Percentiles rank a stretch among this genome's conserved stretches.
These are phyloP conservation scores for Montipora efflorescens DNA, from an alignment of 64 coral and sea anemone species.

Conservation along the genomic window DNA sequence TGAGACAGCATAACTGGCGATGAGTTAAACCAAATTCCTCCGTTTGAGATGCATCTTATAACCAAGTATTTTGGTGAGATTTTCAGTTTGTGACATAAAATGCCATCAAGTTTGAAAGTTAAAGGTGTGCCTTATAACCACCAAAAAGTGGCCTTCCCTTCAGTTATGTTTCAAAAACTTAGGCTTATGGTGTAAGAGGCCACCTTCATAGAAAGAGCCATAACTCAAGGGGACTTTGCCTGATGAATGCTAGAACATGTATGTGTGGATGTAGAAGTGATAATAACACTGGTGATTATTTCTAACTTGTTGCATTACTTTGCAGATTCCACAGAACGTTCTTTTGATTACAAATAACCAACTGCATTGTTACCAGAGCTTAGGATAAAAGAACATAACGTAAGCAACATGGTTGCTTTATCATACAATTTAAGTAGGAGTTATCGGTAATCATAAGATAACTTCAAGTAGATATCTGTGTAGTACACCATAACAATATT, in stretches of 20 bases:
- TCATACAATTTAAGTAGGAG: not conserved
- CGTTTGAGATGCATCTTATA: no score
- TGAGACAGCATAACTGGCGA: no score
- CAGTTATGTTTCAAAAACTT: not conserved
- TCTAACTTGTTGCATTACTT: not conserved
- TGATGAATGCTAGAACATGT: no score
- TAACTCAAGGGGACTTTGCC: no score
- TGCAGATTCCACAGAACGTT: conserved; percentile 34
- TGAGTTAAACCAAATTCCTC: no score
- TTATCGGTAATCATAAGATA: not conserved
- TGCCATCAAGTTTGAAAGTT: no score
- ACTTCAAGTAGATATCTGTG: not conserved
- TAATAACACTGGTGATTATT: not conserved
- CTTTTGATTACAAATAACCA: conserved; percentile 17
- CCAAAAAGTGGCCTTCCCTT: not conserved
- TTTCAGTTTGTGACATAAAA: no score
- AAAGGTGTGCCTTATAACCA: no score
- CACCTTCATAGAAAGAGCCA: no score
- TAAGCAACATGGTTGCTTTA: conserved; percentile 14
- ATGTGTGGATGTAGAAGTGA: no score
- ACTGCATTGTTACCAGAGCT: not conserved
- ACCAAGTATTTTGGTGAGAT: no score
- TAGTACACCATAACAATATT: not conserved
- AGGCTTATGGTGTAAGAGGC: not conserved
- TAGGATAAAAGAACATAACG: not conserved